Percentiles rank a stretch among this genome's conserved stretches.
Conservation (phyloP, 2,888 invertebrate genomes). For the Drosophila melanosoma region DNA sequence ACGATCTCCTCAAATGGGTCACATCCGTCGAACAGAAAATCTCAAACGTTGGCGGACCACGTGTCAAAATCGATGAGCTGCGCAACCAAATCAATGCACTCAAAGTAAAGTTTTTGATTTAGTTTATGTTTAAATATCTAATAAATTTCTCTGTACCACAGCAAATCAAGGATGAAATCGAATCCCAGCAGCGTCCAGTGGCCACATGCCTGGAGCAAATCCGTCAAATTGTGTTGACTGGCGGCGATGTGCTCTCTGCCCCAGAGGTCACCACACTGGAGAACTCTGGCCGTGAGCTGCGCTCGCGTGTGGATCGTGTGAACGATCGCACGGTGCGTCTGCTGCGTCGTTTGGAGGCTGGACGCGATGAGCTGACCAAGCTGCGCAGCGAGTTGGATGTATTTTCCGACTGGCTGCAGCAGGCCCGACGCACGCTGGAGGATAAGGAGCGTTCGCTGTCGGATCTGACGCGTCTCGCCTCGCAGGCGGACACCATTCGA, state of each 20-base stretch:
- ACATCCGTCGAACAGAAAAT: constrained; percentile 93
- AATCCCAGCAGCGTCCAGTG: constrained; percentile 93
- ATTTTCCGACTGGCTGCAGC: constrained; percentile 94
- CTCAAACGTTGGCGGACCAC: constrained; percentile 93
- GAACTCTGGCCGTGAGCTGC: constrained; percentile 93
- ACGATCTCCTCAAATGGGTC: constrained; percentile 94
- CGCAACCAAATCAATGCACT: constrained; percentile 95
- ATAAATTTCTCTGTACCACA: constrained; percentile 79
- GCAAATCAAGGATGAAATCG: constrained; percentile 95
- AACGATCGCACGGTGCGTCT: constrained; percentile 92
- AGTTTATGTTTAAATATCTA: neutral
- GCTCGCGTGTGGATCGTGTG: constrained; percentile 93
- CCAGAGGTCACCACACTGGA: constrained; percentile 95
- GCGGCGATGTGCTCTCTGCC: constrained; percentile 95
- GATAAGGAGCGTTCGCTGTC: constrained; percentile 94
- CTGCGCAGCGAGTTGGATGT: constrained; percentile 92
- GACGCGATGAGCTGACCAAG: constrained; percentile 95
- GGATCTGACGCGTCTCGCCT: constrained; percentile 89
- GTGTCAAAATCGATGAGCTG: constrained; percentile 94
- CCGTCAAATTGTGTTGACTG: constrained; percentile 94
- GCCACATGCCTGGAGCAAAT: constrained; percentile 95
- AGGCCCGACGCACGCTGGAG: constrained; percentile 91
- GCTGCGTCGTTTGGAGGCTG: constrained; percentile 90
- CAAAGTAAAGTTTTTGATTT: constrained; percentile 84
- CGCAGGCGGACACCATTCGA: constrained; percentile 91